phyloP scores from a whole-genome alignment of 1,140 invertebrate genomes.

The Caenorhabditis tropicalis region DNA sequence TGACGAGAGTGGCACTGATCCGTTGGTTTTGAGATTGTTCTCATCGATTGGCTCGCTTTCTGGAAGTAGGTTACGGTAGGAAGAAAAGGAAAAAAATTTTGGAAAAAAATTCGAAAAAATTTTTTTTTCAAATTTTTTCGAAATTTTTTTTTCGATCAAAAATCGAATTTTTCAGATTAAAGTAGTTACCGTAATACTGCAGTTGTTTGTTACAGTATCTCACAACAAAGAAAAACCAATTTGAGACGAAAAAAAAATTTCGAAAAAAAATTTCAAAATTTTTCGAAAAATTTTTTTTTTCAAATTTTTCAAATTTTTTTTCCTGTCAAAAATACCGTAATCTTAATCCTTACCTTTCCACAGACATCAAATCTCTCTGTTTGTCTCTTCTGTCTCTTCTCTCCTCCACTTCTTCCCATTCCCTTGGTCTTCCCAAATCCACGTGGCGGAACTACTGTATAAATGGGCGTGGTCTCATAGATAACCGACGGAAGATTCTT shows the following conservation, averaged over 20 bases:
- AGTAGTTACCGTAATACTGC: no score
- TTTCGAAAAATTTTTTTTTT: no score
- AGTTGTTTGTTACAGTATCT: no score
- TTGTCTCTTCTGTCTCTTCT: neutral
- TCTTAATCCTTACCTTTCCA: conserved; percentile 1
- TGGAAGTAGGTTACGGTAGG: neutral
- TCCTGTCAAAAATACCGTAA: no score
- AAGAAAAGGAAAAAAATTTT: neutral
- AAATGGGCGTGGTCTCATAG: neutral
- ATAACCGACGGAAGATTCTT: neutral
- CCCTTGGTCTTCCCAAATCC: neutral
- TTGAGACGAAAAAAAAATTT: no score
- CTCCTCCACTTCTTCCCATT: neutral
- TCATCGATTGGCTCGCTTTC: conserved; percentile 17
- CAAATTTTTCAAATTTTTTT: no score
- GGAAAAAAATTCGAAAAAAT: no score
- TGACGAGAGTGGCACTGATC: neutral
- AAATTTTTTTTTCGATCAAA: no score
- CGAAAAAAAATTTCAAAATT: no score
- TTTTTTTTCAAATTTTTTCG: no score
- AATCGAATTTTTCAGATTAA: no score
- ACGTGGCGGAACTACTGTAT: neutral
- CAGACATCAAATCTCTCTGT: neutral
- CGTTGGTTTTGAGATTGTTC: neutral
- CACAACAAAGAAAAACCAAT: no score